Evolutionary conservation across 1,140 invertebrate species (phyloP).

Genomic region (Chironomus tepperi): DNA sequence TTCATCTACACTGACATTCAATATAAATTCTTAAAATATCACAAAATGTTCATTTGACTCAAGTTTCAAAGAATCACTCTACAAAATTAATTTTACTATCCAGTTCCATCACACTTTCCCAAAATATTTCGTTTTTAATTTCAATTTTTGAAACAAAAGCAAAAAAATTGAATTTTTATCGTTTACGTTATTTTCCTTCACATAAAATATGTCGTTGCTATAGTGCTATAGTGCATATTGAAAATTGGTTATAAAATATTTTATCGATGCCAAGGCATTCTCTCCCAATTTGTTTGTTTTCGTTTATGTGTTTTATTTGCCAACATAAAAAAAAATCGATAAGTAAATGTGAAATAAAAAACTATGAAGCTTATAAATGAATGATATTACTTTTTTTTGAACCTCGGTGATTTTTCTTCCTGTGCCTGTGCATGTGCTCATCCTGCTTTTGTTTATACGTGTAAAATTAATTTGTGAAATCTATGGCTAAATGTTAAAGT

Average conservation of each 20-base stretch:
- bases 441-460: not conserved
- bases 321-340: not conserved
- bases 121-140: too few relatives aligned
- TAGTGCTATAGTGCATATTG: conserved; percentile 2
- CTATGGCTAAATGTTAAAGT: not conserved
- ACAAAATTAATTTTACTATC: too few relatives aligned
- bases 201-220: conserved; percentile 8
- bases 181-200: not conserved
- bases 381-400: not conserved
- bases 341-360: not conserved
- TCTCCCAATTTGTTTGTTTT: not conserved
- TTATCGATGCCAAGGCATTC: conserved; percentile 2
- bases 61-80: too few relatives aligned
- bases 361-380: not conserved
- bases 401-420: not conserved
- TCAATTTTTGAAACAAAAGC: too few relatives aligned
- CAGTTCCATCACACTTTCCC: too few relatives aligned
- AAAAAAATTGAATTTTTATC: not conserved
- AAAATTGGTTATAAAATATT: conserved; percentile 15
- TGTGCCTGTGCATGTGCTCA: too few relatives aligned
- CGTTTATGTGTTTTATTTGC: not conserved
- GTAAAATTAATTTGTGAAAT: conserved; percentile 1
- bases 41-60: too few relatives aligned
- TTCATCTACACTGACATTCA: too few relatives aligned
- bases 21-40: too few relatives aligned